Conservation (phyloP, 1,140 invertebrate genomes). For the Drosophila navojoa region DNA sequence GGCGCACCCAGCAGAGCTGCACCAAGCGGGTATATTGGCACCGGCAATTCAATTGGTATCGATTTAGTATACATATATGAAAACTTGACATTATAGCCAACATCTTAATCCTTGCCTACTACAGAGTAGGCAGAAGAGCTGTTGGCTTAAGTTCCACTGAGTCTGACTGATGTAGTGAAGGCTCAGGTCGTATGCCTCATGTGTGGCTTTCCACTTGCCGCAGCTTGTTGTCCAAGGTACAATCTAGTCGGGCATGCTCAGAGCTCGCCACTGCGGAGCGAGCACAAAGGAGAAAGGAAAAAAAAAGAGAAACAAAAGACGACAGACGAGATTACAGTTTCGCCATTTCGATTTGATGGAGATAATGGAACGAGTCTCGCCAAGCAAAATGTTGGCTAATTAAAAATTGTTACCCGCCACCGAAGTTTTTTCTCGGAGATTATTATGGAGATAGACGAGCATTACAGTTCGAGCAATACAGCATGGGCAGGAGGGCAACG, state of each 20-base stretch:
- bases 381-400: constrained; percentile 48
- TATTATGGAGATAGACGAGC: neutral
- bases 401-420: constrained; percentile 44
- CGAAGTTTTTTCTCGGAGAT: constrained; percentile 2
- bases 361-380: neutral
- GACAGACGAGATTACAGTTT: constrained; percentile 29
- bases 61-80: no score
- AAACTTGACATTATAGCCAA: no score
- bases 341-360: constrained; percentile 34
- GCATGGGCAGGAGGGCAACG: neutral
- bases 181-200: no score
- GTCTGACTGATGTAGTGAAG: no score
- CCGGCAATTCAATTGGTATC: neutral
- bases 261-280: neutral
- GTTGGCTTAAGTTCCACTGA: no score
- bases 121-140: no score
- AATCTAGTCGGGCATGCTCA: neutral
- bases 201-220: no score
- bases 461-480: neutral
- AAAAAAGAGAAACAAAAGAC: neutral
- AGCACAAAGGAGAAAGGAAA: neutral
- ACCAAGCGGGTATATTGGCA: neutral
- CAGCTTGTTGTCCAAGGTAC: no score
- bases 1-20: neutral
- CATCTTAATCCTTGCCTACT: no score